These are phyloP conservation scores for Procambarus virginalis DNA, from an alignment of 1,140 invertebrate genomes.

Conservation along the genomic window DNA sequence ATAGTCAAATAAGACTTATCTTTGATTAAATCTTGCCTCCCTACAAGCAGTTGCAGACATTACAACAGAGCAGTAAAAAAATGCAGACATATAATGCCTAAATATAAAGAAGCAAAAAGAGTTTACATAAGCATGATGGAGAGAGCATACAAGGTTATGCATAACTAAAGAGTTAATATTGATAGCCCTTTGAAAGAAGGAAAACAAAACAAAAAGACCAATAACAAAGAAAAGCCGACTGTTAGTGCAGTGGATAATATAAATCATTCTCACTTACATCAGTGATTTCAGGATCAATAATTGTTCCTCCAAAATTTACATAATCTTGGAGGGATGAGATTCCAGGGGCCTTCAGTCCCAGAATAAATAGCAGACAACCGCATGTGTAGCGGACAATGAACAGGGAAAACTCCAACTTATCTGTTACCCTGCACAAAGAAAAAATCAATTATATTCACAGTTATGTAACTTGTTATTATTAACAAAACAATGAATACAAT, in stretches of 20 bases:
- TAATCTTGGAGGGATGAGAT: conserved; percentile 76
- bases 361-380: conserved; percentile 85
- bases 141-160: neutral
- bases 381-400: conserved; percentile 89
- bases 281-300: conserved; percentile 11
- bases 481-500: neutral
- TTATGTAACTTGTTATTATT: neutral
- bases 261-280: conserved; percentile 26
- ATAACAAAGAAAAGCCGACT: neutral
- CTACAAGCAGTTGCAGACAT: no score
- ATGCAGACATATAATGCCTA: neutral
- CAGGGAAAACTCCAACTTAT: conserved; percentile 89
- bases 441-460: neutral
- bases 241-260: neutral
- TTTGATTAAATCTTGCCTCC: no score
- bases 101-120: neutral
- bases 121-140: neutral
- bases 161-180: neutral
- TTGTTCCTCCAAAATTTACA: conserved; percentile 52
- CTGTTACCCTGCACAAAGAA: conserved; percentile 78
- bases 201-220: neutral
- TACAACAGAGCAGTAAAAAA: no score
- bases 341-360: conserved; percentile 92
- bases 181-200: no score
- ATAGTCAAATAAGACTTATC: no score